Conservation (phyloP, 2,797 vertebrate genomes). For the Sebastiscus tertius region DNA sequence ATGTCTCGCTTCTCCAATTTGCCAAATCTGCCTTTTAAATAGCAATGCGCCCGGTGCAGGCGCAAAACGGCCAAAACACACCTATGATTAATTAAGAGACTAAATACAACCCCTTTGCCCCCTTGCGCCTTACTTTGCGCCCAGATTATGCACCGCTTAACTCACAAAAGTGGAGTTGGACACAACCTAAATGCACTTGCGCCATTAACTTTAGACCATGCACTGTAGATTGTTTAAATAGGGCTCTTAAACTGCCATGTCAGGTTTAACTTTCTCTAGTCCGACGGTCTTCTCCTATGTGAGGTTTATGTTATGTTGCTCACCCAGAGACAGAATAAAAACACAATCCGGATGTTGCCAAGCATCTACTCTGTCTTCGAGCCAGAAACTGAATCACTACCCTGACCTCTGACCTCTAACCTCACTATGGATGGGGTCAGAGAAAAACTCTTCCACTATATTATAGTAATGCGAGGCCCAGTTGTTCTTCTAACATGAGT, state of each 20-base stretch:
- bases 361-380: not conserved
- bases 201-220: too few relatives aligned
- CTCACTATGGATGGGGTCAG: not conserved
- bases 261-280: not conserved
- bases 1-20: too few relatives aligned
- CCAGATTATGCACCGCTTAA: too few relatives aligned
- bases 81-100: too few relatives aligned
- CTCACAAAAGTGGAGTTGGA: too few relatives aligned
- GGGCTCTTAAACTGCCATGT: not conserved
- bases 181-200: accelerated
- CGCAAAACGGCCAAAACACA: too few relatives aligned
- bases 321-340: not conserved
- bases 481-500: not conserved
- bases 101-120: too few relatives aligned
- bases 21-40: too few relatives aligned
- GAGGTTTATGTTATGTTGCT: not conserved
- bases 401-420: not conserved
- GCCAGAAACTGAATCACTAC: not conserved
- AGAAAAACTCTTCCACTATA: not conserved
- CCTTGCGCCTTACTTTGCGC: too few relatives aligned
- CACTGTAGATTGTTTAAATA: too few relatives aligned
- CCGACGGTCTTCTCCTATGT: not conserved
- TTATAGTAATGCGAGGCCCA: not conserved
- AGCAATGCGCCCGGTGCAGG: too few relatives aligned
- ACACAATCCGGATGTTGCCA: not conserved